phyloP scores from a whole-genome alignment of 2,797 vertebrate species.

The Pangasius macronema region DNA sequence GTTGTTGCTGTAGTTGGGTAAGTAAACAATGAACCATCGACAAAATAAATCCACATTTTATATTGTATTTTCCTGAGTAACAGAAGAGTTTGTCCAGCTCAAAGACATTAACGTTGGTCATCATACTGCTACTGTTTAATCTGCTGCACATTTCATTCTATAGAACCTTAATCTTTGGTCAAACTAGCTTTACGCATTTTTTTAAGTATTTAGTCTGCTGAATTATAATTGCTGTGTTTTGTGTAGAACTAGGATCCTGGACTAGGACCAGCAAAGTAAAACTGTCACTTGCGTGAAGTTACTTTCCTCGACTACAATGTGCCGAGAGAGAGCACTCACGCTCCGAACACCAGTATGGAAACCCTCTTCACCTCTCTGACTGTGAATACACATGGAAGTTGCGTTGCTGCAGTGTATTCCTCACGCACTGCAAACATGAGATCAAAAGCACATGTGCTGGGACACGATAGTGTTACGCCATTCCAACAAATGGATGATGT shows the following conservation, averaged over 20 bases:
- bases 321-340: neutral
- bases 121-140: neutral
- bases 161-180: neutral
- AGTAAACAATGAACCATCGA: neutral
- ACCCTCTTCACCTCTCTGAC: neutral
- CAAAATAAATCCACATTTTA: neutral
- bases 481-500: conserved; percentile 21
- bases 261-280: neutral
- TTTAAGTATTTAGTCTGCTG: neutral
- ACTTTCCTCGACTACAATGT: neutral
- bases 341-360: neutral
- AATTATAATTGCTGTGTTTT: neutral
- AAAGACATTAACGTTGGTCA: neutral
- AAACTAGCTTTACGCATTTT: neutral
- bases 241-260: neutral
- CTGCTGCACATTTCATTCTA: neutral
- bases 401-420: conserved; percentile 14
- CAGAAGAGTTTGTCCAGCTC: neutral
- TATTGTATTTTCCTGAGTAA: neutral
- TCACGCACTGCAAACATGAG: neutral
- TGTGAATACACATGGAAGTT: conserved; percentile 21
- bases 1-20: neutral
- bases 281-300: neutral
- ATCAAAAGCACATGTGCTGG: conserved; percentile 28
- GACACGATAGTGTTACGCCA: conserved; percentile 10